Evolutionary conservation across 2,888 invertebrate species (phyloP).

Genomic region (Elaeidobius kamerunicus): DNA sequence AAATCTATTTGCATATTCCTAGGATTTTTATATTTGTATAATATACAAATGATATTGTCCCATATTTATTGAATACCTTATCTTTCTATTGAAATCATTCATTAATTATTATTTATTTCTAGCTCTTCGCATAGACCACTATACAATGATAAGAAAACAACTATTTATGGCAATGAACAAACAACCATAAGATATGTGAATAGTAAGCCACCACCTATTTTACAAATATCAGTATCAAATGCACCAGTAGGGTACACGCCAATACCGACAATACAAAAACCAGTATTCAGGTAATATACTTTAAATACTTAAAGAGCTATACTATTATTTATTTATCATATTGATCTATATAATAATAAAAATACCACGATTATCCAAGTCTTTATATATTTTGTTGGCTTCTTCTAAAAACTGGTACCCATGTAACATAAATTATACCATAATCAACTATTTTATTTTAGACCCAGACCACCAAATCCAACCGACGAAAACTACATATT

Average conservation of each 20-base stretch:
- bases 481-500: slow-evolving; percentile 54
- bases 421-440: no score
- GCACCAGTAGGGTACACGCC: slow-evolving; percentile 44
- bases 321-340: neutral
- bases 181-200: slow-evolving; percentile 26
- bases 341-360: no score
- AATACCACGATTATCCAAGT: no score
- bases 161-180: slow-evolving; percentile 10
- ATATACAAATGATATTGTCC: no score
- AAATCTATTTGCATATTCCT: no score
- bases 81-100: neutral
- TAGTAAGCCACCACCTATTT: slow-evolving; percentile 42
- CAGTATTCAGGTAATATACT: slow-evolving; percentile 48
- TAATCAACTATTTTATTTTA: slow-evolving; percentile 37
- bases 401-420: no score
- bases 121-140: slow-evolving; percentile 15
- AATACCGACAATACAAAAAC: slow-evolving; percentile 48
- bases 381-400: no score
- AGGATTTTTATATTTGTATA: no score
- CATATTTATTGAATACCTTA: neutral
- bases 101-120: no score
- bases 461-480: slow-evolving; percentile 42
- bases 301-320: neutral
- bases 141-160: slow-evolving; percentile 7
- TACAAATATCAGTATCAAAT: slow-evolving; percentile 46